A percentile compares a stretch with the other conserved stretches of the same genome.
These are phyloP conservation scores for Oedothorax gibbosus DNA, from an alignment of 1,140 invertebrate genomes.

Conservation along the genomic window DNA sequence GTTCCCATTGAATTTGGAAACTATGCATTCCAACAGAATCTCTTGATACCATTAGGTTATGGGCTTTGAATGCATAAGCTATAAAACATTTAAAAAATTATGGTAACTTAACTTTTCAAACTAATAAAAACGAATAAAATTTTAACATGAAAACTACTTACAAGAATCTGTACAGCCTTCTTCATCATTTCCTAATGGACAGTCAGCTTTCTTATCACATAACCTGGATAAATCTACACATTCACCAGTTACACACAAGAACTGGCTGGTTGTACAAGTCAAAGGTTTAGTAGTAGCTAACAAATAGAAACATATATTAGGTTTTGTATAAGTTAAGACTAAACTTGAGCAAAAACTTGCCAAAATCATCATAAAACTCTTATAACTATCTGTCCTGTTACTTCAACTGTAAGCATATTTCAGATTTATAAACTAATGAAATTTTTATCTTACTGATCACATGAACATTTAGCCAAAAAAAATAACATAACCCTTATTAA, in stretches of 20 bases:
- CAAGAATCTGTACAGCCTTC: conserved; percentile 72
- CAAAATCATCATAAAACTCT: too few relatives aligned
- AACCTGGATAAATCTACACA: conserved; percentile 73
- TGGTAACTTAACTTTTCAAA: not conserved
- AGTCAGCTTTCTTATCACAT: conserved; percentile 79
- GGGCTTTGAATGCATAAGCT: conserved; percentile 64
- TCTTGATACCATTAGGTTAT: conserved; percentile 72
- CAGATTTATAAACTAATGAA: too few relatives aligned
- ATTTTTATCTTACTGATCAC: too few relatives aligned
- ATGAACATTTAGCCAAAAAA: too few relatives aligned
- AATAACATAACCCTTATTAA: too few relatives aligned
- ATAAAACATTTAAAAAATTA: conserved; percentile 57
- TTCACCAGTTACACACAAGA: conserved; percentile 74
- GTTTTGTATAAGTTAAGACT: too few relatives aligned
- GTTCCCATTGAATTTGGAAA: conserved; percentile 73
- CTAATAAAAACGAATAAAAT: not conserved
- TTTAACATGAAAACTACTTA: conserved; percentile 6
- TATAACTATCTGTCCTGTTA: too few relatives aligned
- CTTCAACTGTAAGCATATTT: too few relatives aligned
- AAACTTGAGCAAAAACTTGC: too few relatives aligned
- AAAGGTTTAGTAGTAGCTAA: conserved; percentile 39
- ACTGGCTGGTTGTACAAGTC: conserved; percentile 73
- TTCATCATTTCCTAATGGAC: conserved; percentile 81
- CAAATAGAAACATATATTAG: not conserved
- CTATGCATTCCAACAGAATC: conserved; percentile 70